phyloP scores from a whole-genome alignment of 2,113 vertebrate species.

The Plecotus auritus region DNA sequence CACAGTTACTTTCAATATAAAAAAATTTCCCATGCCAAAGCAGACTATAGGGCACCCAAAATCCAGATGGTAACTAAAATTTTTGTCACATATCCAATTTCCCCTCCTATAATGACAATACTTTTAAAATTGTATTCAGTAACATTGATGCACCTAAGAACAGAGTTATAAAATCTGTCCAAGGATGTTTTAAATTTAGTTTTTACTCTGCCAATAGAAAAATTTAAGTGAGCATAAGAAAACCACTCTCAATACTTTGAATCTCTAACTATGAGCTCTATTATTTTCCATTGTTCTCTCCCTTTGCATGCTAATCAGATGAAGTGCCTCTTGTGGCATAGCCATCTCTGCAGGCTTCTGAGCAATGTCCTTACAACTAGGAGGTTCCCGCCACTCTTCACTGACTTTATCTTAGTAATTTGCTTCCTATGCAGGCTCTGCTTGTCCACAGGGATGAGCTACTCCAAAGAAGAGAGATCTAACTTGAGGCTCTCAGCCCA shows the following conservation, averaged over 20 bases:
- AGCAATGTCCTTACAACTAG: constrained; percentile 47
- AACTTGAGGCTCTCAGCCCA: constrained; percentile 46
- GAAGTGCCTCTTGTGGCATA: constrained; percentile 23
- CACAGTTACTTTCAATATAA: not conserved
- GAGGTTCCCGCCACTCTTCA: constrained; percentile 45
- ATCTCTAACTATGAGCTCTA: constrained; percentile 37
- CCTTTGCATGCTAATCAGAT: constrained; percentile 39
- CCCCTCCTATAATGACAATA: not conserved
- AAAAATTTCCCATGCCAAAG: not conserved
- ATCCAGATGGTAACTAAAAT: not conserved
- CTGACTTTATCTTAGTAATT: constrained; percentile 60
- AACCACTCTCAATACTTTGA: constrained; percentile 24
- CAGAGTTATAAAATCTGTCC: not conserved
- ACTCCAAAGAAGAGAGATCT: constrained; percentile 41
- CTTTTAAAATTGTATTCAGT: constrained; percentile 30
- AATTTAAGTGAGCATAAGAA: not conserved
- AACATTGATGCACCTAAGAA: not conserved
- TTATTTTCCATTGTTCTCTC: constrained; percentile 46
- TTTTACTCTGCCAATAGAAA: not conserved
- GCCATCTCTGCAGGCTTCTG: constrained; percentile 50
- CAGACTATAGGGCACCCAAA: not conserved
- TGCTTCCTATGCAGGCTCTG: constrained; percentile 67
- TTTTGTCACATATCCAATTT: not conserved
- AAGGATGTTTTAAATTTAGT: not conserved
- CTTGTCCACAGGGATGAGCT: constrained; percentile 42